These are phyloP conservation scores for Peromyscus eremicus DNA, from an alignment of 2,797 vertebrate genomes.

Conservation along the genomic window DNA sequence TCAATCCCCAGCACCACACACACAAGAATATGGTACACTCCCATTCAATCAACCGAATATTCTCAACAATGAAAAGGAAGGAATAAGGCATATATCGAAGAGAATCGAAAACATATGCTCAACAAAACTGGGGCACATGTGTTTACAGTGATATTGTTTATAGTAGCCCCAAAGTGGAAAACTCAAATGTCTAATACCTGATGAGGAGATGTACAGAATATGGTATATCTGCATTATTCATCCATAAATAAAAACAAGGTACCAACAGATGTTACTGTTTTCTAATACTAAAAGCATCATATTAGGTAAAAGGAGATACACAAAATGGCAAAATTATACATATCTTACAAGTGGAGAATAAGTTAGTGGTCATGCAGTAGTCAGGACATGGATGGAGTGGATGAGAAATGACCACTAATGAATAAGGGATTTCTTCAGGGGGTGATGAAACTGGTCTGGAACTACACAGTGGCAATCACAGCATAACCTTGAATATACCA, in stretches of 20 bases:
- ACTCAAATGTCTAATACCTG: background rate
- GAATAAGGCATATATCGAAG: background rate
- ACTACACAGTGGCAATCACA: background rate
- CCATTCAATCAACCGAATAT: background rate
- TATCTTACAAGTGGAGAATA: background rate
- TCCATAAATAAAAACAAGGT: background rate
- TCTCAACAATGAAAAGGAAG: conserved; percentile 21
- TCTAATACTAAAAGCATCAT: background rate
- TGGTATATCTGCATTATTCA: background rate
- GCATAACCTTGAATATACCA: background rate
- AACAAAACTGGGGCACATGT: background rate
- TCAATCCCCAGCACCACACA: background rate
- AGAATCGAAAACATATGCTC: background rate
- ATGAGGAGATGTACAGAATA: background rate
- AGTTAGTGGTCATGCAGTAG: background rate
- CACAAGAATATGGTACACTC: background rate
- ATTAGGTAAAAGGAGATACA: background rate
- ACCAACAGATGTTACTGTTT: background rate
- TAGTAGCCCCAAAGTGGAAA: background rate
- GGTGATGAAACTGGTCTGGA: background rate
- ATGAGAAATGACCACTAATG: too few relatives aligned
- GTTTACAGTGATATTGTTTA: background rate
- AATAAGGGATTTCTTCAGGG: background rate
- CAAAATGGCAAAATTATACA: background rate
- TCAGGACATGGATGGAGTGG: background rate